Evolutionary conservation across 2,888 invertebrate species (phyloP), one percentile per base, ranked within the genome.

Genomic region (Hyppa rectilinea): DNA sequence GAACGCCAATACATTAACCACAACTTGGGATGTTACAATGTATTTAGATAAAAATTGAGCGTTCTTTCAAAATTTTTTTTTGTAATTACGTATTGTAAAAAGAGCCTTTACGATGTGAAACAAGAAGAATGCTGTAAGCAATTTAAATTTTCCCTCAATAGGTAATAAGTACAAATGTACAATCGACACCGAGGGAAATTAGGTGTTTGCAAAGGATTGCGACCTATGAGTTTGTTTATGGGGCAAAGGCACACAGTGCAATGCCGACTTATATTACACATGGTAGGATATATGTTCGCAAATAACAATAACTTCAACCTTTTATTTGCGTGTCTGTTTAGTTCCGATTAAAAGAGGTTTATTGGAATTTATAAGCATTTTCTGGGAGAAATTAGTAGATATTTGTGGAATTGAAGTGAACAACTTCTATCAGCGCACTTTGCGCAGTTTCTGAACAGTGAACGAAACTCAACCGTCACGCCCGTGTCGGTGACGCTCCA

Each of bases 181-280:
- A 64, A 55, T 71, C 56, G 56, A 53, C 34, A 55, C 55, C 40
- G 20, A 36, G 50, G 20, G 17, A 73, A 72, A 76, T 73, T 69
- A 71, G 60, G 23, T 76, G 76, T 80, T 82, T 76, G 69, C 49
- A 70, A 60, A 80, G 72, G 80, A 72, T 64, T 65, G 49, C 50
- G 68, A 76, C 56, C 64, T 63, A 71, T 62, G 60, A 60, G 38
- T 23, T 63, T 69, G 53, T 80, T 70, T 79, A 53, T 58, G 49
- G 43, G 55, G 50, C 62, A 49, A 65, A 60, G 50, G 63, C 47
- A 60, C 62, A 68, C 65, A 58, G 20, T 60, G 59, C 68, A 74
- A 66, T 43, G 49, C 52, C 60, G 14, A 60, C 74, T 47, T 75
- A 50, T 58, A 61, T 69, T 76, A 55, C 43, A 64, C 63, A 56